Percentiles rank a stretch among this genome's conserved stretches.
phyloP scores from a whole-genome alignment of 2,797 vertebrate genomes.

The Lindbergichthys nudifrons region DNA sequence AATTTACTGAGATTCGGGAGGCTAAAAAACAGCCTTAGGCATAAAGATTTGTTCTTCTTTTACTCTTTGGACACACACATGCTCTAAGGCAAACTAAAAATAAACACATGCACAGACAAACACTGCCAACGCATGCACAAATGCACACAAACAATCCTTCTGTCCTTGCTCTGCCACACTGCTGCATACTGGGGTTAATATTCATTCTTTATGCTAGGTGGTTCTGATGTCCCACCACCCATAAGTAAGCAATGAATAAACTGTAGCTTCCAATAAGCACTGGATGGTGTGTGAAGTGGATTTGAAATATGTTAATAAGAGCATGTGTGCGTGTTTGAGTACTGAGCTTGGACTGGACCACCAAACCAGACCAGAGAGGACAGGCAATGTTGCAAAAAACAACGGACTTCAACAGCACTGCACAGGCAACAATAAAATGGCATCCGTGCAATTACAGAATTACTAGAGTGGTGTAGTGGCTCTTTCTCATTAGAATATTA shows the following conservation, averaged over 20 bases:
- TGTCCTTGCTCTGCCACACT: constrained; percentile 54
- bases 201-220: constrained; percentile 73
- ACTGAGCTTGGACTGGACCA: constrained; percentile 43
- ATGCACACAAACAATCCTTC: constrained; percentile 23
- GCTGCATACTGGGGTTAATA: constrained; percentile 57
- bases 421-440: constrained; percentile 69
- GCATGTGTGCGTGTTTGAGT: constrained; percentile 14
- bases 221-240: constrained; percentile 70
- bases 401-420: constrained; percentile 68
- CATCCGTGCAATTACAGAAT: constrained; percentile 76
- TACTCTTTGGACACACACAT: constrained; percentile 19
- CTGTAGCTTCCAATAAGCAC: constrained; percentile 80
- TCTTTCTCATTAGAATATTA: constrained; percentile 85
- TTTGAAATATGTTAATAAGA: constrained; percentile 77
- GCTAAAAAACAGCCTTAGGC: constrained; percentile 40
- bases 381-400: constrained; percentile 75
- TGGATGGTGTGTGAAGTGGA: constrained; percentile 60
- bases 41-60: background rate
- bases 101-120: constrained; percentile 39
- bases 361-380: constrained; percentile 59
- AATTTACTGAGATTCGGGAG: constrained; percentile 15
- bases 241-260: constrained; percentile 80
- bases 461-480: constrained; percentile 67
- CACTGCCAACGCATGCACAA: constrained; percentile 23
- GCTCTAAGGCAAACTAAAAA: constrained; percentile 38